Evolutionary conservation across 2,113 vertebrate genomes (phyloP).

Genomic region (Podilymbus podiceps): DNA sequence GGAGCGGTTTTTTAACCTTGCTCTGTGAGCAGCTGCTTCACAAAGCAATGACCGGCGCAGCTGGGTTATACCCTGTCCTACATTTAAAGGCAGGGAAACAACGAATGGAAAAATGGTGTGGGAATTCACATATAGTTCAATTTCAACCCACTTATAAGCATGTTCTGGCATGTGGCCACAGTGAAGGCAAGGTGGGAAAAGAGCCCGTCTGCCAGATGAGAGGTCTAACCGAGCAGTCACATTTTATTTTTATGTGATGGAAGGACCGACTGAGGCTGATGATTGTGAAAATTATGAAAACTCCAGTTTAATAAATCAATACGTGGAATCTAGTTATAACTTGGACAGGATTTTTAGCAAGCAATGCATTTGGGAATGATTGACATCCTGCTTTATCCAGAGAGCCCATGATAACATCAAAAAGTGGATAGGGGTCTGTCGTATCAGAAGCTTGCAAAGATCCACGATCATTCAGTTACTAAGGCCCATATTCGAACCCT

Average conservation of each 20-base stretch:
- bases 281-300: neutral
- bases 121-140: neutral
- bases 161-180: neutral
- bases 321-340: neutral
- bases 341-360: neutral
- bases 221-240: neutral
- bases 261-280: neutral
- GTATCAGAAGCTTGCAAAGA: neutral
- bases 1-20: neutral
- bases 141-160: neutral
- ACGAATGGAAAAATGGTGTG: neutral
- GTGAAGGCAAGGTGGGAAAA: neutral
- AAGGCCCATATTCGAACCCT: neutral
- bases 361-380: neutral
- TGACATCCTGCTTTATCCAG: neutral
- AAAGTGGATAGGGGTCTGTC: neutral
- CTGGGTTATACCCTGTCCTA: conserved; percentile 36
- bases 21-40: conserved; percentile 31
- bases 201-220: neutral
- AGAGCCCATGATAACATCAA: neutral
- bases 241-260: neutral
- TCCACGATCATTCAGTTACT: neutral
- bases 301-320: neutral
- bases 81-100: conserved; percentile 6
- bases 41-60: conserved; percentile 10